phyloP scores from a whole-genome alignment of 2,888 invertebrate species.

The Nemoura dubitans region DNA sequence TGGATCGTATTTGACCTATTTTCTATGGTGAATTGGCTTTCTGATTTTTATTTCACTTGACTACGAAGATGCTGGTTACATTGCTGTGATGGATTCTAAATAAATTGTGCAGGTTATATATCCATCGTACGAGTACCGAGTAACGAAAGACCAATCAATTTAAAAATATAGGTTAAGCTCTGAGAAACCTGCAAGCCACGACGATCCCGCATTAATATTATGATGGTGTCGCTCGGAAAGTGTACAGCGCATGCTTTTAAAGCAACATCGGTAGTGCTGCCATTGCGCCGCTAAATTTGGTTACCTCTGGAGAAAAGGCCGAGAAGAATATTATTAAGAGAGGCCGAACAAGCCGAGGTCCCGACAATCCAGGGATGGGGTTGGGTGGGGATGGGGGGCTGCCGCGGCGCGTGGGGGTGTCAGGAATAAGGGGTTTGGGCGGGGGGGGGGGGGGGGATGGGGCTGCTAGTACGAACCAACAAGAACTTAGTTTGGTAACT shows the following conservation, averaged over 20 bases:
- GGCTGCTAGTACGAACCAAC: constrained; percentile 40
- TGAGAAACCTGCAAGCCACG: not conserved
- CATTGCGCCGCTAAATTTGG: not conserved
- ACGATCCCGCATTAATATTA: not conserved
- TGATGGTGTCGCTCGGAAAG: not conserved
- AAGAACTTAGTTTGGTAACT: constrained; percentile 51
- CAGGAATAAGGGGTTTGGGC: constrained; percentile 3
- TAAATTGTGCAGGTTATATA: not conserved
- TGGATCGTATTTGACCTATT: not conserved
- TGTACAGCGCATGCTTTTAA: not conserved
- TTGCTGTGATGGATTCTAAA: not conserved
- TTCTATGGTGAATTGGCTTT: not conserved
- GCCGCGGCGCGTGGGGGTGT: constrained; percentile 9
- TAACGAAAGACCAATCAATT: not conserved
- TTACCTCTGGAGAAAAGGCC: not conserved
- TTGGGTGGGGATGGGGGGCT: not conserved
- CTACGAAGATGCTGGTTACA: not conserved
- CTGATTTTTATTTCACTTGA: not conserved
- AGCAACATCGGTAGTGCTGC: not conserved
- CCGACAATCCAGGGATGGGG: not conserved
- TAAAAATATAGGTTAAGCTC: not conserved
- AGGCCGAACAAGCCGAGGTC: not conserved
- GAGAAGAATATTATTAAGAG: constrained; percentile 1
- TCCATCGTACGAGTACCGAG: not conserved
- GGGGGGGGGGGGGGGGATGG: not conserved